phyloP scores from a whole-genome alignment of 2,113 vertebrate genomes.

The Epinephelus moara region DNA sequence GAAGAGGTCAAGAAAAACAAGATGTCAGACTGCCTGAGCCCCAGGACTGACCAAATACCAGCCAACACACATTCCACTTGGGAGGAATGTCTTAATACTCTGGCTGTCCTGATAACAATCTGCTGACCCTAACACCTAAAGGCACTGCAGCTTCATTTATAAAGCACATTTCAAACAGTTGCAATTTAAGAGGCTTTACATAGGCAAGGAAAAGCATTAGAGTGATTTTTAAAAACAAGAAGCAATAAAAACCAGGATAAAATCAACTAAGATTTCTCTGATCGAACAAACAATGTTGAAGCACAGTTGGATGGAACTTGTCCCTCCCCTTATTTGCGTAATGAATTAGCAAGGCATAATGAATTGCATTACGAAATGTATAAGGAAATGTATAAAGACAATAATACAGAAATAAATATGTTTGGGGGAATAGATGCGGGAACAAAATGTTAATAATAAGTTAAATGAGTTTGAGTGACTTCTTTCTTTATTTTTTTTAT shows the following conservation, averaged over 20 bases:
- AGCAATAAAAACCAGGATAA: not conserved
- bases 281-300: too few species aligned
- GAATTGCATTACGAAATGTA: too few species aligned
- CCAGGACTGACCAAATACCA: not conserved
- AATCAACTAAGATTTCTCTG: not conserved
- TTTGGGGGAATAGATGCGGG: too few species aligned
- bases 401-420: too few species aligned
- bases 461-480: too few species aligned
- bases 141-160: not conserved
- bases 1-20: constrained; percentile 4
- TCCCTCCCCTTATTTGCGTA: too few species aligned
- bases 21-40: not conserved
- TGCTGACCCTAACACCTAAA: not conserved
- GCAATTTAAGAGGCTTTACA: not conserved
- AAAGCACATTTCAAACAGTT: not conserved
- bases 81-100: not conserved
- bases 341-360: too few species aligned
- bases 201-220: not conserved
- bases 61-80: not conserved
- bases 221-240: not conserved
- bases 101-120: not conserved
- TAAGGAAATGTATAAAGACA: too few species aligned
- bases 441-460: too few species aligned
- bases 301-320: too few species aligned
- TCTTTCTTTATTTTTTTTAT: too few species aligned